A percentile compares a stretch with the other conserved stretches of the same genome.
Conservation (phyloP, 2,888 invertebrate genomes). For the Nymphalis polychloros region DNA sequence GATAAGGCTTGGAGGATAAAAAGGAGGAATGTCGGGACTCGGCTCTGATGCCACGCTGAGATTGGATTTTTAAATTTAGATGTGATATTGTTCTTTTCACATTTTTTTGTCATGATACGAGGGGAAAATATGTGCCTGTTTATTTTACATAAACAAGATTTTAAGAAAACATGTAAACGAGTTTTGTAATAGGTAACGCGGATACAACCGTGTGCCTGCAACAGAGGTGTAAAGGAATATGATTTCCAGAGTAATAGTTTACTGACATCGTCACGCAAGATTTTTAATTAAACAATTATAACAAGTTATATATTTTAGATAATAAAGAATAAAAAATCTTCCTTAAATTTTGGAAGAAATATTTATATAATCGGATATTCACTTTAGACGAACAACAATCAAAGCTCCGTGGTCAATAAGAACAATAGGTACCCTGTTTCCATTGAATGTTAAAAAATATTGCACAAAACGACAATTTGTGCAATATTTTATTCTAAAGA, state of each 20-base stretch:
- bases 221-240: background rate
- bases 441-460: slow-evolving; percentile 52
- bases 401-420: slow-evolving; percentile 12
- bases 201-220: background rate
- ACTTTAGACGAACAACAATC: background rate
- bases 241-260: background rate
- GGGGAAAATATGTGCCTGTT: slow-evolving; percentile 18
- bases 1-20: slow-evolving; percentile 69
- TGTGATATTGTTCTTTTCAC: slow-evolving; percentile 65
- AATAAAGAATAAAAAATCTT: no score
- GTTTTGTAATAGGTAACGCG: slow-evolving; percentile 5
- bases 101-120: slow-evolving; percentile 47
- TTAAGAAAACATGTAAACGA: slow-evolving; percentile 4
- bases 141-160: slow-evolving; percentile 20
- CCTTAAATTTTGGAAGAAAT: no score
- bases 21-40: slow-evolving; percentile 67
- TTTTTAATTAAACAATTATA: background rate
- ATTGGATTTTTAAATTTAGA: slow-evolving; percentile 80
- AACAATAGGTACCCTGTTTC: slow-evolving; percentile 40
- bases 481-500: slow-evolving; percentile 61
- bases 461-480: slow-evolving; percentile 62
- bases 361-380: background rate
- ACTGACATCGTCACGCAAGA: background rate
- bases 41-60: slow-evolving; percentile 66
- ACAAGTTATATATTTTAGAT: background rate